Percentiles rank a stretch among this genome's conserved stretches.
Conservation (phyloP, 2,113 vertebrate genomes). For the Hippocampus zosterae region DNA sequence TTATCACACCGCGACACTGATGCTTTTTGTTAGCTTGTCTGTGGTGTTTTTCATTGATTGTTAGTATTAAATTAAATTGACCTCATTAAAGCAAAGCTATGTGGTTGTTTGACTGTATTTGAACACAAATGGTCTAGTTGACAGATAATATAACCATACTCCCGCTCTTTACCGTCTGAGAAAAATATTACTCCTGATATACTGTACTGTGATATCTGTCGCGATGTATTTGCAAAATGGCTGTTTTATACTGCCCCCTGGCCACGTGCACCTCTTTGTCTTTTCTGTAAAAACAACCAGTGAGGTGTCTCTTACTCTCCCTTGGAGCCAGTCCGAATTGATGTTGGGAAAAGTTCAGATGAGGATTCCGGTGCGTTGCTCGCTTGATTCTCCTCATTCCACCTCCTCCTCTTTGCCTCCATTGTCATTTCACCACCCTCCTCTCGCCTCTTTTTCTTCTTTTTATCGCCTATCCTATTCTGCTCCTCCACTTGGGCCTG, state of each 20-base stretch:
- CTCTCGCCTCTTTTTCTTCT: background rate
- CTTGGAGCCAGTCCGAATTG: background rate
- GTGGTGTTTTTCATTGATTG: no score
- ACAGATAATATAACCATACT: no score
- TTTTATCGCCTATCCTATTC: conserved; percentile 18
- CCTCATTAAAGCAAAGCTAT: no score
- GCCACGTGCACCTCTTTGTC: background rate
- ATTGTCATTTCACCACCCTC: conserved; percentile 1
- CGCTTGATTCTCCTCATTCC: background rate
- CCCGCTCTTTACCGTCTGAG: no score
- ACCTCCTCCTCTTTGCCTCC: background rate
- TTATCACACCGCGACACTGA: no score
- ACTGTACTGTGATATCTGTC: background rate
- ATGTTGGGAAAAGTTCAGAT: background rate
- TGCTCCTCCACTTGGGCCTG: conserved; percentile 37
- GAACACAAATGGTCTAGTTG: no score
- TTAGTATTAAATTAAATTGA: no score
- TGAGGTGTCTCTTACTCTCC: background rate
- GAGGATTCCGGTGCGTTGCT: background rate
- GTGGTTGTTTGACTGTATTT: no score
- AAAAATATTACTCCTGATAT: background rate
- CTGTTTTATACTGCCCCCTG: background rate
- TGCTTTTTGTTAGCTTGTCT: no score
- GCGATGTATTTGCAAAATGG: no score
- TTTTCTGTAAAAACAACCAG: background rate